phyloP scores from a whole-genome alignment of 2,113 vertebrate species.

The Rhinopomastus cyanomelas region DNA sequence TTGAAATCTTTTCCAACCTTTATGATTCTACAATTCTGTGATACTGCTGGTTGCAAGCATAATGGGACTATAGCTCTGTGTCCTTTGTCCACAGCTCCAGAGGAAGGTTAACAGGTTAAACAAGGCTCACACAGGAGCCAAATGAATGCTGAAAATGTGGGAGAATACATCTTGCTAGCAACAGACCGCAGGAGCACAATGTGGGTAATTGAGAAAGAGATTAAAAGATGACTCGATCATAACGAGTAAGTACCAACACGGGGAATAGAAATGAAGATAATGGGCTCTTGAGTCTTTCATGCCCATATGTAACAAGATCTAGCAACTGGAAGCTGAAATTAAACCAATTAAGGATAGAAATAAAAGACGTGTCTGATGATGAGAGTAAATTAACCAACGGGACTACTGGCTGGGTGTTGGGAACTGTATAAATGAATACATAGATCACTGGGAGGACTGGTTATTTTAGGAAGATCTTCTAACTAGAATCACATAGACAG shows the following conservation, averaged over 20 bases:
- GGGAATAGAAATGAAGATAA: neutral
- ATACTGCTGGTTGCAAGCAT: neutral
- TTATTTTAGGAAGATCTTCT: neutral
- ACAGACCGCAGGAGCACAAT: neutral
- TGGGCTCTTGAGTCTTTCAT: neutral
- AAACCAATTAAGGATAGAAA: neutral
- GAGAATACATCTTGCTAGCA: neutral
- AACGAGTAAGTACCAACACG: neutral
- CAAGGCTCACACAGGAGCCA: neutral
- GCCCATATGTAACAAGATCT: neutral
- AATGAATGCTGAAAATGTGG: neutral
- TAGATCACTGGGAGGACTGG: neutral
- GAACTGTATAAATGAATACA: neutral
- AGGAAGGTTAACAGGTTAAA: neutral
- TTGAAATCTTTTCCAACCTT: too few species aligned
- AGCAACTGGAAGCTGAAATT: neutral
- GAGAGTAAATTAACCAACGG: neutral
- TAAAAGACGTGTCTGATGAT: neutral
- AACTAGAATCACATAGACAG: too few species aligned
- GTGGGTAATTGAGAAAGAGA: neutral
- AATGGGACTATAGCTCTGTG: accelerated
- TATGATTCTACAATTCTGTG: too few species aligned
- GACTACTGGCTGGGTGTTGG: neutral
- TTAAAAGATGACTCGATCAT: neutral
- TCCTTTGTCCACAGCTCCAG: neutral